Percentiles rank a stretch among this genome's conserved stretches.
Evolutionary conservation across 1,140 invertebrate genomes (phyloP).

Genomic region (Bombus sibiricus): DNA sequence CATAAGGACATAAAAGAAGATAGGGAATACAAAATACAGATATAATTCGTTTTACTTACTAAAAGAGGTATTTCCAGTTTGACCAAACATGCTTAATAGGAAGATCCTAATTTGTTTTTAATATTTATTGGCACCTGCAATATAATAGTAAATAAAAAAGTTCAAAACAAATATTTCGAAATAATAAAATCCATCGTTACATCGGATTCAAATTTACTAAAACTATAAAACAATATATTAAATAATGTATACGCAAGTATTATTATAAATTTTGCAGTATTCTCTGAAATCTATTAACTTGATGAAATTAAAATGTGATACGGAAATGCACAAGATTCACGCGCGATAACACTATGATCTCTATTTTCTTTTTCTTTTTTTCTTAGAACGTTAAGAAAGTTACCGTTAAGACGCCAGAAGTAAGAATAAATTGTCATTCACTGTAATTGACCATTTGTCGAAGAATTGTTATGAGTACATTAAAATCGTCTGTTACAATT

Average conservation of each 20-base stretch:
- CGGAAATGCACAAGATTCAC: not conserved
- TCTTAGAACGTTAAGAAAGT: not conserved
- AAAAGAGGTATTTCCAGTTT: constrained; percentile 73
- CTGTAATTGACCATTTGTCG: not conserved
- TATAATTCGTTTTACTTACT: constrained; percentile 58
- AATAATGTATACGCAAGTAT: not conserved
- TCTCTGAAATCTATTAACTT: not conserved
- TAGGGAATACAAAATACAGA: no score
- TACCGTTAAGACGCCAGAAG: not conserved
- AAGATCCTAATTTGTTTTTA: not conserved
- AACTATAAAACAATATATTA: not conserved
- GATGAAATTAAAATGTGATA: not conserved
- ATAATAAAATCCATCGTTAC: not conserved
- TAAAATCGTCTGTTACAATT: not conserved
- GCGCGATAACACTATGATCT: not conserved
- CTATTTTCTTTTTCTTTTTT: not conserved
- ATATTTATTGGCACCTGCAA: not conserved
- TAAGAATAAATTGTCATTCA: not conserved
- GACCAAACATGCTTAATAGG: constrained; percentile 72
- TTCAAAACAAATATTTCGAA: not conserved
- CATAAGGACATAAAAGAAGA: not conserved
- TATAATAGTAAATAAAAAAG: not conserved
- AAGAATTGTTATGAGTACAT: not conserved
- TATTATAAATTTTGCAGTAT: no score
- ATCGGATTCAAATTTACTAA: not conserved